Evolutionary conservation across 2,113 vertebrate species (phyloP), one percentile per base, ranked within the genome.

Genomic region (Caranx melampygus): DNA sequence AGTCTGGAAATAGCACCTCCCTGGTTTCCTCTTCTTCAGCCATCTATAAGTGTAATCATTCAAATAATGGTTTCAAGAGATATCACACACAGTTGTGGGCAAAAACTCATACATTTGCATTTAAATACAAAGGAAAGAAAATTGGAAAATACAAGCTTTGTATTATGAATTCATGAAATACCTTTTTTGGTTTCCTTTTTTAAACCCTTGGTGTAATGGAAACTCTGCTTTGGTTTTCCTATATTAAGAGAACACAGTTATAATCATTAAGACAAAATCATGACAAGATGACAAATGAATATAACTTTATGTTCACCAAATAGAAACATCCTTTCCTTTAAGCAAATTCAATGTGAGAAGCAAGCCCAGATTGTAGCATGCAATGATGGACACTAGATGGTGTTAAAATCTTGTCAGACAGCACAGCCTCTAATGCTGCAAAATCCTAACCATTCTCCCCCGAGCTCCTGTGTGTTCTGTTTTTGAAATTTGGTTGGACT

Each of bases 1-100:
- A 99, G 80, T 95, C 95, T 72, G 96, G 95, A 89, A 98, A 96
- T 62, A 99, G 94, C 59, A 98, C 94, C 88, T 98, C 97, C 87
- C 97, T 94, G 0, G 96, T 96, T 5, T 94, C 94, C 60, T 98
- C 97, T 18, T 97, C 96, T 3, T 95, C 95, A 87, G 96, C 97
- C 97, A 98, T 98, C 92, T 86, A 44, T 68, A 75, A 65, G 65
- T 10, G 78, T 52, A 51, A 54, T 20, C 61, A 80, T 8, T 67
- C 3, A 59, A 81, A 82, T 45, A 61, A 57, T 3, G 9, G 20
- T 11, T 34, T 58, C 7, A 14, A 65, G 15, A 49, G 0, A 44
- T 81, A 33, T 67, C 51, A 20, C 0, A 62, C 5, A 67, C 49
- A 1, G 7, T 12, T 40, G 13, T 3, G 37, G 8, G 13, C n/a